Base-by-base conservation (phyloP, 2,888 invertebrate genomes). In the Dendrolimus pini region DNA sequence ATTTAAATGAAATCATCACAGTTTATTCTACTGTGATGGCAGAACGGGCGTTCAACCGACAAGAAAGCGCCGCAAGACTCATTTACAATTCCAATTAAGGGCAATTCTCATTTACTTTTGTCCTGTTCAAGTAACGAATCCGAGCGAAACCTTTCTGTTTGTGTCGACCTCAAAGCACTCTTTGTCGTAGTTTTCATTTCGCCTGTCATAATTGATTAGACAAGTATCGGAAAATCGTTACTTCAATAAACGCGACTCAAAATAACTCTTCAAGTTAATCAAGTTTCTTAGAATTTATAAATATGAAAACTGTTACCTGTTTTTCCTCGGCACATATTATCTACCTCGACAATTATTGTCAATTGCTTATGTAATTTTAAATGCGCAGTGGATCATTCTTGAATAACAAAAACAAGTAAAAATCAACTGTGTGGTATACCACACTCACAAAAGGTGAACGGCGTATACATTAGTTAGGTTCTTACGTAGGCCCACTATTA, bases 1-100 rank as follows among this genome's bases (percentile, higher is more conserved):
- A 86, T 89, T 89, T 85, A 85, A 85, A 89, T 85, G 80, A 84
- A 89, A 88, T 85, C 86, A 84, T 87, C 85, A 80, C 85, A 86
- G 85, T 87, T 87, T 89, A 85, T 84, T 87, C 81, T 80, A 83
- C 80, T 77, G 83, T 82, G 83, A 83, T 81, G 82, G 79, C 75
- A 73, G 76, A 74, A 74, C 77, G 82, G 77, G 78, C 84, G 79
- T 83, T 82, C 82, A 82, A 82, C 83, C 81, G 81, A 80, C 85
- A 85, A 85, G 86, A 85, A 83, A 85, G 81, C 79, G 83, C 83
- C 85, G 78, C 83, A 82, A 81, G 82, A 82, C 86, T 88, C 87
- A 88, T 89, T 88, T 89, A 87, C 87, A 87, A 89, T 88, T 89
- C 85, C 85, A 89, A 89, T 88, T 88, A 87, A 82, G 83, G 82